A percentile compares a stretch with the other conserved stretches of the same genome.
Evolutionary conservation across 2,113 vertebrate genomes (phyloP).

Genomic region (Hydropotes inermis): DNA sequence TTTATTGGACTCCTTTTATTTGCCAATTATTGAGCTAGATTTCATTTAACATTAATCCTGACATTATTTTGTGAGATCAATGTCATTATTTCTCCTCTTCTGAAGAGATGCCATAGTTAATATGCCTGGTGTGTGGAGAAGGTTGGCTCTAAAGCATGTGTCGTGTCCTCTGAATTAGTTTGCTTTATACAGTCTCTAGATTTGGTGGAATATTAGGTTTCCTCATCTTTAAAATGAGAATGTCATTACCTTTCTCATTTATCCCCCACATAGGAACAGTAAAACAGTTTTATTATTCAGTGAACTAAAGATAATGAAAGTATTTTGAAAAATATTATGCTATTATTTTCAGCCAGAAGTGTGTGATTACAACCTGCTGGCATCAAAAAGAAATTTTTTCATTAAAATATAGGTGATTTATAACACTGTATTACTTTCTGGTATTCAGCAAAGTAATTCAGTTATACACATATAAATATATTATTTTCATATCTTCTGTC

Average conservation of each 20-base stretch:
- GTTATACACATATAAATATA: neutral
- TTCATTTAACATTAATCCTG: neutral
- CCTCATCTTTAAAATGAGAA: neutral
- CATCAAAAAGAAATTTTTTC: neutral
- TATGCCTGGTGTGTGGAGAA: neutral
- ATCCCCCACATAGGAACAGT: neutral
- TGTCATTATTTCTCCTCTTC: neutral
- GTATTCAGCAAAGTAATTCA: neutral
- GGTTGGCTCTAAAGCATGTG: neutral
- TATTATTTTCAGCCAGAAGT: neutral
- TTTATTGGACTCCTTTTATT: neutral
- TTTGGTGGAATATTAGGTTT: neutral
- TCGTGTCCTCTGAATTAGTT: neutral
- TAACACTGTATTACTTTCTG: neutral
- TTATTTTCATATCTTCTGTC: neutral
- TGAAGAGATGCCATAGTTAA: neutral
- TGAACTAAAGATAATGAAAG: neutral
- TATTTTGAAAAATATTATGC: neutral
- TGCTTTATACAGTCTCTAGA: neutral
- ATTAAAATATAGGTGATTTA: neutral
- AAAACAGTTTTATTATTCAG: neutral
- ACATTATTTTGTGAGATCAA: neutral
- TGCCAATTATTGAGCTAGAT: neutral
- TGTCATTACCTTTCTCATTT: neutral
- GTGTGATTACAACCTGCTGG: neutral